Evolutionary conservation across 1,140 invertebrate genomes (phyloP), one percentile per base, ranked within the genome.

Genomic region (Gonioctena quinquepunctata): DNA sequence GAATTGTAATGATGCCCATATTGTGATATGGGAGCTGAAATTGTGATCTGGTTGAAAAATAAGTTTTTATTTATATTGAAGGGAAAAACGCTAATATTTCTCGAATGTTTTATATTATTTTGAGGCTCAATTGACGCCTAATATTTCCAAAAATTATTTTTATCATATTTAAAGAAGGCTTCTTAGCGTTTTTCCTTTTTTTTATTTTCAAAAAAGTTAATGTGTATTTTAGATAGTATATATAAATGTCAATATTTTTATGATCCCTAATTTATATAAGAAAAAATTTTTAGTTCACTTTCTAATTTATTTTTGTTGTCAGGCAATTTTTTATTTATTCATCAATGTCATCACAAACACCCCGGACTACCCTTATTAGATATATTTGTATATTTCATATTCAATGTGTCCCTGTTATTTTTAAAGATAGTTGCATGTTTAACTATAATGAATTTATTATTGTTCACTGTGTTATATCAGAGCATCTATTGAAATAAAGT

Each of bases 11-110:
- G 93, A 95, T 85, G 93, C 94, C 11, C 92, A 95, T 84, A 91
- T 95, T 73, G 90, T 96, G 28, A 87, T 96, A 8, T 96, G 94
- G 94, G 94, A 96, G 85, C 93, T 94, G 87, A 94, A 95, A 79
- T 89, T 95, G 87, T 95, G 86, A 89, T 86, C 28, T 59, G 66
- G 7, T 67, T 49, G 49, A 54, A 13, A 65, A 65, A 62, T 27
- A 22, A 22, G 57, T 64, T 63, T 42, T 63, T 64, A n/a, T 50
- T 26, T 16, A 61, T 26, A 16, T 26, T 42, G 33, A n/a, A 42
- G 16, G 33, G 33, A 42, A 42, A 28, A 42, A 42, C 33, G 33
- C 33, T 42, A n/a, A 42, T 42, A n/a, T 13, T n/a, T n/a, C n/a
- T n/a, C n/a, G n/a, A n/a, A n/a, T n/a, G n/a, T n/a, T n/a, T n/a